Evolutionary conservation across 2,888 invertebrate genomes (phyloP), one percentile per base, ranked within the genome.

Genomic region (Athalia rosae): DNA sequence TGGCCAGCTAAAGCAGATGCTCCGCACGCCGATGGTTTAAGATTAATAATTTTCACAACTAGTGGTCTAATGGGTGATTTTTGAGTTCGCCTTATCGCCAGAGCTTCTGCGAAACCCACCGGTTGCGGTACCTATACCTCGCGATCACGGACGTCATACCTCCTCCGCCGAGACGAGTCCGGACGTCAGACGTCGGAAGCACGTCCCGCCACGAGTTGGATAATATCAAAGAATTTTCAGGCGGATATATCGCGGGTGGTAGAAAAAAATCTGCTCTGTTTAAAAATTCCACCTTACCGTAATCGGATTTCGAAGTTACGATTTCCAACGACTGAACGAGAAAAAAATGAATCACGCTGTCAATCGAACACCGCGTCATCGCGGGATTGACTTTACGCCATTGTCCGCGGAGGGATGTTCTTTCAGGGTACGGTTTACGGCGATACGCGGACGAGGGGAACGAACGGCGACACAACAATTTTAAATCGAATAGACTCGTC

Each of bases 1-100:
- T 84, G 79, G 71, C 76, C 69, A 66, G 74, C 56, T 77, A 77
- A 77, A 58, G 69, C 77, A 77, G 77, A 77, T 77, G 77, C 73
- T 67, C 50, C 43, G 61, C 61, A 15, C 77, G 73, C 77, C 63
- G 61, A 9, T 69, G 73, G 58, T 73, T 71, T 69, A 71, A 77
- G 77, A 77, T 73, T 77, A 73, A 73, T 77, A 77, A 62, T 73
- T 73, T 67, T 62, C 53, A 4, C 5, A 0, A 56, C 45, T 45
- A 15, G 58, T 58, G 56, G 43, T 8, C 15, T 28, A 11, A 50
- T 8, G 8, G 5, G 50, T 50, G 2, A 45, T 43, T 43, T 41
- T 71, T 8, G 13, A 6, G 71, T 13, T 71, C 15, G 56, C 45
- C 3, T 71, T 58, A 13, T 58, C 58, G 58, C 7, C 28, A 28